Base-by-base conservation (phyloP, 1,140 invertebrate species). In the Drosophila sp. region DNA sequence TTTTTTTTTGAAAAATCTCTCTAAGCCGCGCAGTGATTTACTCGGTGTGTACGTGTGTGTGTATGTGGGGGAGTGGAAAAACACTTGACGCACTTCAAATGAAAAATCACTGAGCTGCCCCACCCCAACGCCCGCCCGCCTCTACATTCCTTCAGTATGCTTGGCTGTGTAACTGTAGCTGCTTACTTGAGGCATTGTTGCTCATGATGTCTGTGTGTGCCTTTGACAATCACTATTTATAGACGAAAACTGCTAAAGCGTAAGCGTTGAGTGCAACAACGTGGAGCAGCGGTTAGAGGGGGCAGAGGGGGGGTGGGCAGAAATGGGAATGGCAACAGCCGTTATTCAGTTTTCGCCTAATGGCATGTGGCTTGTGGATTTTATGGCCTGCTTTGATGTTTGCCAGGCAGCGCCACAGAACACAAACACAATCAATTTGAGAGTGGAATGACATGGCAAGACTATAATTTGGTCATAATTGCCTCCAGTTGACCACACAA, bases 81-180 rank as follows among this genome's bases (percentile, higher is more conserved):
- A 79, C 83, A 87, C 83, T 87, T 86, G 67, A 58, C 70, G 73
- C 74, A 83, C 83, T 87, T 89, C 68, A 89, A 79, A 80, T 89
- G 84, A 89, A 84, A 89, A 84, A 89, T 84, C 85, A 89, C 79
- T 41, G 58, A 56, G 56, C 69, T 70, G 60, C 67, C 61, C 55
- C 40, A 11, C 17, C 50, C 54, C 54, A 67, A 35, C 7, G 33
- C 35, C 11, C 11, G 8, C 11, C 11, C 11, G 35, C 35, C 30
- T 60, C 55, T 33, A 1, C 10, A 7, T n/a, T 17, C 1, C 3
- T 7, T 41, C 17, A 27, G 23, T 10, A 7, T 47, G 5, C 44
- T 25, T 23, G 6, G 2, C 44, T n/a, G 27, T 32, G 66, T 63
- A 76, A 75, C 73, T 75, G 73, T 76, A 69, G 58, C 72, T 72